Evolutionary conservation across 2,888 invertebrate species (phyloP), one percentile per base, ranked within the genome.

Genomic region (Heliconius hortense): DNA sequence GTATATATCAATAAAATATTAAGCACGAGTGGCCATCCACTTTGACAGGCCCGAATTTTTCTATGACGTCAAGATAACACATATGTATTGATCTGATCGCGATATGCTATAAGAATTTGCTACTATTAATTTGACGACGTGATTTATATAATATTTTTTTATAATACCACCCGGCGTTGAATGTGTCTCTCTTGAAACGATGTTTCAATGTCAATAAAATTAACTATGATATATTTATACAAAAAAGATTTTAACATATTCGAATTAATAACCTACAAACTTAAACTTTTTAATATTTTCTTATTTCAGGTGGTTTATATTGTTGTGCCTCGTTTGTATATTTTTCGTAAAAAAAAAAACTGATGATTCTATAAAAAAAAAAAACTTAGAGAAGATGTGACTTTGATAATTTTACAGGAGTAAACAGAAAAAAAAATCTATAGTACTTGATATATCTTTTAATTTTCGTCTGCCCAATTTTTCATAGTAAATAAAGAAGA

Each of bases 41-140:
- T 72, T 74, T 48, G 73, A 59, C 59, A 75, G n/a, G 68, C 60
- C 72, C 68, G 68, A 75, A 75, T 64, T 68, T 78, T 74, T 76
- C 75, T 63, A 76, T 79, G 74, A 78, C 78, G 78, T 79, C 74
- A 78, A 78, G 76, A 78, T 78, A 76, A 76, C 21, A 56, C 43
- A 28, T 56, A n/a, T 73, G 63, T 78, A 78, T 78, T 72, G 78
- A 77, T 75, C 75, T 72, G 68, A 53, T 28, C 63, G 75, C 60
- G 73, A 72, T 75, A 78, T n/a, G 26, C n/a, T 73, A 76, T 72
- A 72, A 75, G 60, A 72, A 68, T 66, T 73, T 59, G 76, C 70
- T 73, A 73, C 60, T 64, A 71, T 70, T 76, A 70, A 71, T 70
- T 71, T 71, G 26, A 26, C 73, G 26, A 24, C 31, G 72, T 60